Conservation (phyloP, 2,797 vertebrate species). For the Melanotaenia parkinsoni region DNA sequence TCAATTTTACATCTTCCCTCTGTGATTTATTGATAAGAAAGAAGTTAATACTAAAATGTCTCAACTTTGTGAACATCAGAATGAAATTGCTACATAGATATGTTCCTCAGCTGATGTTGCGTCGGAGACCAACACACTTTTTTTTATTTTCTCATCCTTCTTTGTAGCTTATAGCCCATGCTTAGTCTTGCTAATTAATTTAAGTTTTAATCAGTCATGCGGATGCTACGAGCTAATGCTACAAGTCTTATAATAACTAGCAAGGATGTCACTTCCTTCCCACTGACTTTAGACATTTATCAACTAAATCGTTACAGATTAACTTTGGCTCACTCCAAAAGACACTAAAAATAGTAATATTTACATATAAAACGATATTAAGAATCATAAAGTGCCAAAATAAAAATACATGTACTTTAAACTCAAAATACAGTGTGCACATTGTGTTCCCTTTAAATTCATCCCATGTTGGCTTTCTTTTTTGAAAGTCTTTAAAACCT, state of each 20-base stretch:
- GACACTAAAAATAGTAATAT: slow-evolving; percentile 63
- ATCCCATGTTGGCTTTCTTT: slow-evolving; percentile 43
- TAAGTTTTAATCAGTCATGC: slow-evolving; percentile 71
- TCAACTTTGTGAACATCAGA: slow-evolving; percentile 15
- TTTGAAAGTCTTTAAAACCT: slow-evolving; percentile 28
- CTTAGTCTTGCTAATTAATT: slow-evolving; percentile 70
- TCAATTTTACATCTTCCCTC: not conserved
- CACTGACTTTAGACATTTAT: slow-evolving; percentile 49
- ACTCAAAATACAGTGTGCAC: slow-evolving; percentile 56
- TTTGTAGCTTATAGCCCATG: slow-evolving; percentile 64
- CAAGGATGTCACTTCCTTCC: slow-evolving; percentile 54
- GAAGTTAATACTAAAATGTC: slow-evolving; percentile 21
- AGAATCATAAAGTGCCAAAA: slow-evolving; percentile 75
- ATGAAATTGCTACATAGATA: slow-evolving; percentile 64
- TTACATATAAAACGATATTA: slow-evolving; percentile 62
- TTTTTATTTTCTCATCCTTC: slow-evolving; percentile 21
- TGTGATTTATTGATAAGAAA: not conserved
- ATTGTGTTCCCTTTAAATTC: slow-evolving; percentile 60
- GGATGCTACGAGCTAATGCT: slow-evolving; percentile 82
- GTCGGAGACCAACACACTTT: slow-evolving; percentile 19
- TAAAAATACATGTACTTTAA: slow-evolving; percentile 38
- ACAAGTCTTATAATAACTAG: slow-evolving; percentile 76
- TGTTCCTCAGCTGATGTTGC: slow-evolving; percentile 31
- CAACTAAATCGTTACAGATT: slow-evolving; percentile 55
- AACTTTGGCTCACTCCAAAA: slow-evolving; percentile 76